Evolutionary conservation across 2,888 invertebrate species (phyloP).

Genomic region (Amiota communis): DNA sequence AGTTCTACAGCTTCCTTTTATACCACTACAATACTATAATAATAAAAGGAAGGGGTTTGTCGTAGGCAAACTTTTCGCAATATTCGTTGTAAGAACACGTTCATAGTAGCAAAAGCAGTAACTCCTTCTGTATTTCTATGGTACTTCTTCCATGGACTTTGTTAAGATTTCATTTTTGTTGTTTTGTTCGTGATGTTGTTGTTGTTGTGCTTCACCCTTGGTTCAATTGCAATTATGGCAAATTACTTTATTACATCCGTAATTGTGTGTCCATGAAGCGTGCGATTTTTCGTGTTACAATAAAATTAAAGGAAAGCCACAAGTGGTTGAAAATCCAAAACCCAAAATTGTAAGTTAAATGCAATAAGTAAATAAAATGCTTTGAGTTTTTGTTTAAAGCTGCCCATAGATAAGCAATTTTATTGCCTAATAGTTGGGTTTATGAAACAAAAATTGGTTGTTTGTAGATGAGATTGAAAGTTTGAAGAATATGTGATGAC

Average conservation of each 20-base stretch:
- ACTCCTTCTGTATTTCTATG: not conserved
- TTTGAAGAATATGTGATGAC: no score
- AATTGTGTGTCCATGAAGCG: constrained; percentile 72
- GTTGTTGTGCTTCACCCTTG: constrained; percentile 49
- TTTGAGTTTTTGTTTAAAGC: no score
- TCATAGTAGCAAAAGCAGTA: not conserved
- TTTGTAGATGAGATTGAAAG: no score
- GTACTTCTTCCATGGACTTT: no score
- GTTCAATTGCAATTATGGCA: constrained; percentile 72
- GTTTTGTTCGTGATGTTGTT: constrained; percentile 2
- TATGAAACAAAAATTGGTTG: no score
- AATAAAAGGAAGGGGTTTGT: not conserved
- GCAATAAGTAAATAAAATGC: no score
- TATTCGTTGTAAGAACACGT: not conserved
- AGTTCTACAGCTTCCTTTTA: no score
- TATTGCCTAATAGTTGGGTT: no score
- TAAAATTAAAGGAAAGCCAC: constrained; percentile 56
- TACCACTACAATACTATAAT: not conserved
- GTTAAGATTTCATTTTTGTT: not conserved
- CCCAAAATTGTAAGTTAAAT: no score
- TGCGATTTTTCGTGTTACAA: constrained; percentile 61
- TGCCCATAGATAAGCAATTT: no score
- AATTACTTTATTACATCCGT: constrained; percentile 73
- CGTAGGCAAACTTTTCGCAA: not conserved
- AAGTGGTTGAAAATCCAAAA: constrained; percentile 56